These are phyloP conservation scores for Drosophila meridiana DNA, from an alignment of 2,888 invertebrate genomes.

Conservation along the genomic window DNA sequence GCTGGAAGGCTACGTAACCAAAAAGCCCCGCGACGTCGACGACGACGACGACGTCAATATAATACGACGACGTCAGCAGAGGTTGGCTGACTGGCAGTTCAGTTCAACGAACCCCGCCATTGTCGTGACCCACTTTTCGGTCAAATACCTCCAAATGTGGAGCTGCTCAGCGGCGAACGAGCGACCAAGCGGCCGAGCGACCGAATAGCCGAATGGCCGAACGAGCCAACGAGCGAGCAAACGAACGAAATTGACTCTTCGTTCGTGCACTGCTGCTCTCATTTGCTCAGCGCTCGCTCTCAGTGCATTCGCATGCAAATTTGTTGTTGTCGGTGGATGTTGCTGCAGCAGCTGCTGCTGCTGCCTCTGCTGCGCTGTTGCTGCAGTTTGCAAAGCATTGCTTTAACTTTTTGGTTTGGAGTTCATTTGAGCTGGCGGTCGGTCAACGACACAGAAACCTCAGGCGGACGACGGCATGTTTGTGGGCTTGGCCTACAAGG, in stretches of 20 bases:
- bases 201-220: constrained; percentile 22
- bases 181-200: constrained; percentile 42
- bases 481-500: constrained; percentile 64
- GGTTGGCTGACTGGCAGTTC: constrained; percentile 72
- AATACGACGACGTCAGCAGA: constrained; percentile 63
- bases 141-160: constrained; percentile 85
- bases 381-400: constrained; percentile 60
- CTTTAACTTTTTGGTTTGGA: constrained; percentile 62
- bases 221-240: constrained; percentile 21
- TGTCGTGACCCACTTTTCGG: constrained; percentile 86
- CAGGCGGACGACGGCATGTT: constrained; percentile 54
- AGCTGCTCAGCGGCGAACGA: constrained; percentile 75
- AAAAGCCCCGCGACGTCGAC: constrained; percentile 49
- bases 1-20: constrained; percentile 77
- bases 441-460: constrained; percentile 84
- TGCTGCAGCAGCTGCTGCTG: constrained; percentile 10
- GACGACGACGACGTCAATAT: constrained; percentile 70
- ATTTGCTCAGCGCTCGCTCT: constrained; percentile 41
- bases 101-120: constrained; percentile 86
- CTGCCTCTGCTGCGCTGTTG: constrained; percentile 17
- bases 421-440: constrained; percentile 82
- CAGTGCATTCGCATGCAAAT: constrained; percentile 73
- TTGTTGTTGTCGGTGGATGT: constrained; percentile 42
- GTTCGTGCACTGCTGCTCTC: constrained; percentile 43
- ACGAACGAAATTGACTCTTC: constrained; percentile 28